phyloP scores from a whole-genome alignment of 2,113 vertebrate species.

The Calyptomena viridis region DNA sequence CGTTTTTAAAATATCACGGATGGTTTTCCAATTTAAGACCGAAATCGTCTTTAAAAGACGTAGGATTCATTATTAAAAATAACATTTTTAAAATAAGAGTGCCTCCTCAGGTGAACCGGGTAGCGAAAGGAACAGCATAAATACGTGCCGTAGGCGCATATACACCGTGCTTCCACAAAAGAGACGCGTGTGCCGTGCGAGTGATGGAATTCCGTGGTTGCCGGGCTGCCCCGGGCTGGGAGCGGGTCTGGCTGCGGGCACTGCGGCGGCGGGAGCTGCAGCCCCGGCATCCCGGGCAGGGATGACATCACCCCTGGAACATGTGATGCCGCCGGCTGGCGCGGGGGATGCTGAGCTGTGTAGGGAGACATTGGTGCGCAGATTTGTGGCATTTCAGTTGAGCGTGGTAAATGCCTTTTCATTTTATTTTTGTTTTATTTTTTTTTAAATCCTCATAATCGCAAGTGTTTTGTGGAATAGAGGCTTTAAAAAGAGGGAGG shows the following conservation, averaged over 20 bases:
- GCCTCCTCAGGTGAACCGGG: no score
- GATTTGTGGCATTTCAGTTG: background rate
- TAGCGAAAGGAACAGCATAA: accelerated
- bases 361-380: background rate
- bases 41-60: background rate
- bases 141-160: accelerated
- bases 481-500: background rate
- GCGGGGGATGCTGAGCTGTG: background rate
- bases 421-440: background rate
- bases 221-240: accelerated
- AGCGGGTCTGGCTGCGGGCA: background rate
- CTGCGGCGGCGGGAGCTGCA: constrained; percentile 44
- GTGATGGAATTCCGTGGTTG: accelerated
- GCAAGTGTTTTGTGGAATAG: background rate
- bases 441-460: background rate
- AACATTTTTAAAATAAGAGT: background rate
- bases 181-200: accelerated
- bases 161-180: accelerated
- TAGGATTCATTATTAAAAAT: background rate
- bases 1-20: background rate
- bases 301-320: constrained; percentile 69
- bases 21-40: background rate
- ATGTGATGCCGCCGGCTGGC: constrained; percentile 12
- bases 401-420: background rate
- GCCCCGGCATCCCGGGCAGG: no score